Evolutionary conservation across 2,113 vertebrate species (phyloP).

Genomic region (Catharus bicknelli): DNA sequence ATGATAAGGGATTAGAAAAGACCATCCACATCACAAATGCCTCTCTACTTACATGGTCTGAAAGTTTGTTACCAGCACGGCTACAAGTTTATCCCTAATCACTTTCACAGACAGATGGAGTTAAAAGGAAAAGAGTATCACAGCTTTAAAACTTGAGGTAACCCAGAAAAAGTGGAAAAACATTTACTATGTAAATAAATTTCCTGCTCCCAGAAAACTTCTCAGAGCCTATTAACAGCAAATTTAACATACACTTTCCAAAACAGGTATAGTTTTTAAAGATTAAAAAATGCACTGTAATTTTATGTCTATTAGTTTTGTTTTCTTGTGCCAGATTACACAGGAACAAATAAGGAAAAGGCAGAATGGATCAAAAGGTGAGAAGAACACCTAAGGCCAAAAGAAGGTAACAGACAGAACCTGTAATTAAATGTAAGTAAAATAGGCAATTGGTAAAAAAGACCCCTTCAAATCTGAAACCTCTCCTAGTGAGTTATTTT

Average conservation of each 20-base stretch:
- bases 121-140: not conserved
- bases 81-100: not conserved
- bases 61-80: not conserved
- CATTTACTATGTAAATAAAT: not conserved
- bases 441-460: not conserved
- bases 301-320: not conserved
- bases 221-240: not conserved
- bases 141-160: not conserved
- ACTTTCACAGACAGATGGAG: not conserved
- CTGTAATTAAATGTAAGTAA: not conserved
- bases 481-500: not conserved
- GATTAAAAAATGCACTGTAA: not conserved
- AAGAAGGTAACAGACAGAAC: not conserved
- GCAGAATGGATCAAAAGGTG: not conserved
- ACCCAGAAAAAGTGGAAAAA: not conserved
- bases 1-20: not conserved
- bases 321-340: not conserved
- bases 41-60: not conserved
- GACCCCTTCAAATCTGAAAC: not conserved
- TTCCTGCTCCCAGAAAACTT: not conserved
- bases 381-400: not conserved
- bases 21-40: not conserved
- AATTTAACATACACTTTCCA: not conserved
- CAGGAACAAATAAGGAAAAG: not conserved
- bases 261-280: not conserved